Evolutionary conservation across 2,888 invertebrate species (phyloP).

Genomic region (Diaperis boleti): DNA sequence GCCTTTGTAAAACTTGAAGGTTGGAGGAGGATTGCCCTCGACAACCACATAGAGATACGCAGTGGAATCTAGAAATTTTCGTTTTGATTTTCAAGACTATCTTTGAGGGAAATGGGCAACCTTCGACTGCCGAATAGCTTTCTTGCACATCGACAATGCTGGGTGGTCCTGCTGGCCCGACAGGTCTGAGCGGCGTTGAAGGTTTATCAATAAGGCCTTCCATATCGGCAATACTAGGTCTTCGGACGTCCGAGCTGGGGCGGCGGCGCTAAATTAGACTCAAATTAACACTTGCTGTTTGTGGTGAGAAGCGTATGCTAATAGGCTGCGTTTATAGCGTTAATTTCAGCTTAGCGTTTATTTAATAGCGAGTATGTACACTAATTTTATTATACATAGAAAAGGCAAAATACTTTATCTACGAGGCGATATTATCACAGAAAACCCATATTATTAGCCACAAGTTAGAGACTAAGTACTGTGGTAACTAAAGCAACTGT

Average conservation of each 20-base stretch:
- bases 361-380: constrained; percentile 43
- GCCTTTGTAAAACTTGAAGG: constrained; percentile 96
- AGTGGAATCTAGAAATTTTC: constrained; percentile 78
- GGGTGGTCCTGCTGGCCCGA: constrained; percentile 87
- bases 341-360: constrained; percentile 39
- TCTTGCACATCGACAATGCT: constrained; percentile 93
- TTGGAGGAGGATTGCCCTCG: constrained; percentile 94
- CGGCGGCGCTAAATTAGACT: constrained; percentile 75
- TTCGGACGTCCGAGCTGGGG: constrained; percentile 90
- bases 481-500: constrained; percentile 31
- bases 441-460: constrained; percentile 38
- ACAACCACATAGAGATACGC: constrained; percentile 94
- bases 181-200: constrained; percentile 86
- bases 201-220: constrained; percentile 93
- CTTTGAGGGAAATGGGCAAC: constrained; percentile 62
- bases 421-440: constrained; percentile 35
- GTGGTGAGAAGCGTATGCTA: constrained; percentile 5
- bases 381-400: constrained; percentile 37
- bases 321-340: constrained; percentile 39
- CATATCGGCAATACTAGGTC: constrained; percentile 90
- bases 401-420: constrained; percentile 27
- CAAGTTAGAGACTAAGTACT: constrained; percentile 40
- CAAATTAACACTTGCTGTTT: constrained; percentile 10
- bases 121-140: constrained; percentile 97
- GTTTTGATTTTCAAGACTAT: not conserved